Evolutionary conservation across 2,113 vertebrate species (phyloP).

Genomic region (Hirundichthys speculiger): DNA sequence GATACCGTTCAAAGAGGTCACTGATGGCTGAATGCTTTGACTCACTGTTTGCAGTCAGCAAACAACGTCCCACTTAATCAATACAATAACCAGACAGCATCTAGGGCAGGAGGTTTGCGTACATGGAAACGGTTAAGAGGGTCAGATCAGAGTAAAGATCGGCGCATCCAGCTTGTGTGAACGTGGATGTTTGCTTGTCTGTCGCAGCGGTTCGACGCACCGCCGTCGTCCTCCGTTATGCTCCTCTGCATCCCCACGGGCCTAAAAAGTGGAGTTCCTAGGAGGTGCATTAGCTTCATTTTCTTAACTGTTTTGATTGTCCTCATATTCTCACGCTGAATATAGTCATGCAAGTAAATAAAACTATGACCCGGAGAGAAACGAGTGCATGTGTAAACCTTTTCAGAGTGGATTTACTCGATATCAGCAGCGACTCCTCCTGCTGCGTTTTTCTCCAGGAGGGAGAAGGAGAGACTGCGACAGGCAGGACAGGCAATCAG

Average conservation of each 20-base stretch:
- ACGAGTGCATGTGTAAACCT: too few species aligned
- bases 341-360: too few species aligned
- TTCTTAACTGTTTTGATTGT: background rate
- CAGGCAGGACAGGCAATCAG: constrained; percentile 26
- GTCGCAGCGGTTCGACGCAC: too few species aligned
- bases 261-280: background rate
- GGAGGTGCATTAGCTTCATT: background rate
- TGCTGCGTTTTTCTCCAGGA: constrained; percentile 18
- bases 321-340: background rate
- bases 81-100: constrained; percentile 6
- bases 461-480: constrained; percentile 20
- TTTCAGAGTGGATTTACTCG: constrained; percentile 13
- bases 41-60: constrained; percentile 6
- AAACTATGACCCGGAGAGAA: too few species aligned
- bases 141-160: constrained; percentile 20
- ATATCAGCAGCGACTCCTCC: constrained; percentile 10
- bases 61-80: constrained; percentile 18
- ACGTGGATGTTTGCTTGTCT: too few species aligned
- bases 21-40: background rate
- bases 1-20: constrained; percentile 20
- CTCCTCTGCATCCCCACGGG: too few species aligned
- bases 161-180: too few species aligned
- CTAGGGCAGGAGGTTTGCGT: constrained; percentile 6
- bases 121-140: constrained; percentile 25
- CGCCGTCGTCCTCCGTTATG: too few species aligned